Conservation (phyloP, 2,888 invertebrate genomes). For the Hypsopygia costalis region DNA sequence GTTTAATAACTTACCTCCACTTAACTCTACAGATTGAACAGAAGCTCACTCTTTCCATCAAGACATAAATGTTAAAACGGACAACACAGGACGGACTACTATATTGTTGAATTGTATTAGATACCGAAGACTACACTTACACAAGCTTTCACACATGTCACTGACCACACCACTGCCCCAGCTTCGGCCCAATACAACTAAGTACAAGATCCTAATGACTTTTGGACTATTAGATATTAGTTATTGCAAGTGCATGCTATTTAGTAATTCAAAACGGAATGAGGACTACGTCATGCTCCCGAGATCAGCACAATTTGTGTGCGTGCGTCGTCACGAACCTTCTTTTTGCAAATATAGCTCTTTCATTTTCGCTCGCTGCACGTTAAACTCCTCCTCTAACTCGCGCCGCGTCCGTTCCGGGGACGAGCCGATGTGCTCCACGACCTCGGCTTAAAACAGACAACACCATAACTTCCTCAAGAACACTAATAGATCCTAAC, state of each 20-base stretch:
- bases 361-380: conserved; percentile 95
- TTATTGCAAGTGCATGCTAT: conserved; percentile 15
- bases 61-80: too few species aligned
- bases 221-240: too few species aligned
- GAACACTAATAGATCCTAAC: conserved; percentile 33
- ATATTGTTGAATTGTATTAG: too few species aligned
- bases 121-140: too few species aligned
- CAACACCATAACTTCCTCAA: conserved; percentile 61
- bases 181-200: too few species aligned
- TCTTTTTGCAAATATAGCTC: conserved; percentile 96
- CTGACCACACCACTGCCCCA: too few species aligned
- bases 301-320: conserved; percentile 23
- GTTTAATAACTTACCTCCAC: too few species aligned
- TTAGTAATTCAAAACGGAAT: conserved; percentile 14
- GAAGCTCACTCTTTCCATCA: too few species aligned
- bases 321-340: conserved; percentile 79
- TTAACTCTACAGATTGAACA: too few species aligned
- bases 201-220: too few species aligned
- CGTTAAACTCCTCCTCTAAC: conserved; percentile 92
- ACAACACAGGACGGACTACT: too few species aligned
- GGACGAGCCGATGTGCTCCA: conserved; percentile 37
- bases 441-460: conserved; percentile 69
- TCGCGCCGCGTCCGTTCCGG: conserved; percentile 59
- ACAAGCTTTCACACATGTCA: too few species aligned
- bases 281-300: conserved; percentile 17